Base-by-base conservation (phyloP, 92 coral and sea anemone genomes). In the Zoanthus sansibaricus region DNA sequence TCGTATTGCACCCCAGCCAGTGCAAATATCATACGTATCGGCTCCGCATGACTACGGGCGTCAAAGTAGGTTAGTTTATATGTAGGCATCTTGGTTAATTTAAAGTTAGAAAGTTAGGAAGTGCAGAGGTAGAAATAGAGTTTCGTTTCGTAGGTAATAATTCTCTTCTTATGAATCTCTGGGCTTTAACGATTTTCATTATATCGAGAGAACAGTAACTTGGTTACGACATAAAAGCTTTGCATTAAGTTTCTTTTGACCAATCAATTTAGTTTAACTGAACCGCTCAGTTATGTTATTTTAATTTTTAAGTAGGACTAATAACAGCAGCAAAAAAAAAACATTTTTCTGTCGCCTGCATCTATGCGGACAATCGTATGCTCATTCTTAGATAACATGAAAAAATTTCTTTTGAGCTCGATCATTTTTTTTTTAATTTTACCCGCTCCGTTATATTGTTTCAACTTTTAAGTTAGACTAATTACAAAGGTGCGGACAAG, bases 11-110 rank as follows among this genome's bases (percentile, higher is more conserved):
- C 84, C 7, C 84, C 84, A 62, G 84, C 84, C 74, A 79, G 73
- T 11, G 84, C 84, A 87, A 87, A 87, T n/a, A 87, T 46, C 79
- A 79, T 15, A 20, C 90, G 90, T 11, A 20, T 80, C 42, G 70
- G 66, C 80, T 87, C 90, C 1, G 86, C 79, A 21, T 85, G 86
- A 15, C 90, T 85, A 16, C 77, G 83, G 21, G 20, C 48, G 47
- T 87, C 67, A 72, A 87, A 87, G 76, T 87, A 79, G 1, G 70
- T 71, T 1, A 87, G 86, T 71, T 79, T 87, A 69, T 87, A 87
- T n/a, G 87, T 5, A 9, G 90, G 87, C 87, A 70, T 78, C 25
- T 44, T 30, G 10, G 69, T 5, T 16, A 17, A 21, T 17, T 5
- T 18, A 17, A n/a, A 18, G 30, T 18, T 62, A 7, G 20, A 7